These are phyloP conservation scores for Elephas maximus DNA, from an alignment of 2,113 vertebrate species.

Conservation along the genomic window DNA sequence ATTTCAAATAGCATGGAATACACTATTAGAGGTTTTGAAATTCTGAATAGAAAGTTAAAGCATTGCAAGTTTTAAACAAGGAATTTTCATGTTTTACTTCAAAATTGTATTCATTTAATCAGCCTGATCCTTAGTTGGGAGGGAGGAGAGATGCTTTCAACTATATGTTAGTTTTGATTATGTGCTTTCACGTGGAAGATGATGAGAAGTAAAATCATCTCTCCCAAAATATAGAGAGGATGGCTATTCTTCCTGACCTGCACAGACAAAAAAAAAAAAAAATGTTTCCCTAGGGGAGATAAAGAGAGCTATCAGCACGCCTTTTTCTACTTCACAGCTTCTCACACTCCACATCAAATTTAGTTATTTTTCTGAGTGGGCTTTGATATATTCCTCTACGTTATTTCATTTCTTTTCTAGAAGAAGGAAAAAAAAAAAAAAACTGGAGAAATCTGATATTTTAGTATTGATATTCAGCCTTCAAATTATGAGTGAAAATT, in stretches of 20 bases:
- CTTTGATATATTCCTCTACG: background rate
- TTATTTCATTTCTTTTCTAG: background rate
- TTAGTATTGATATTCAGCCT: background rate
- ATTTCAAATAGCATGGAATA: slow-evolving; percentile 26
- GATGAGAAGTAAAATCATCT: background rate
- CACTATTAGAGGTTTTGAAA: slow-evolving; percentile 35
- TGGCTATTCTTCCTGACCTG: background rate
- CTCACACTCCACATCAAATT: background rate
- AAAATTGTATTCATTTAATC: slow-evolving; percentile 52
- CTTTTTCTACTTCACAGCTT: background rate
- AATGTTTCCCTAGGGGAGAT: background rate
- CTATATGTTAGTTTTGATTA: slow-evolving; percentile 46
- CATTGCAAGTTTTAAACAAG: background rate
- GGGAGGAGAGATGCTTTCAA: background rate
- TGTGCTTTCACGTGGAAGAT: slow-evolving; percentile 24
- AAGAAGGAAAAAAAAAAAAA: background rate
- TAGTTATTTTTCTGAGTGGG: background rate
- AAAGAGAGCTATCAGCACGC: background rate
- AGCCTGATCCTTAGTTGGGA: slow-evolving; percentile 52
- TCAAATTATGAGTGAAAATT: background rate
- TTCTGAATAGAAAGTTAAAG: background rate
- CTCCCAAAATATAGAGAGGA: background rate
- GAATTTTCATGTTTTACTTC: slow-evolving; percentile 64
- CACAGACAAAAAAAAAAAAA: background rate
- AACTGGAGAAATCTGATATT: background rate